A percentile compares a stretch with the other conserved stretches of the same genome.
phyloP scores from a whole-genome alignment of 2,113 vertebrate species.

The Patagioenas fasciata region DNA sequence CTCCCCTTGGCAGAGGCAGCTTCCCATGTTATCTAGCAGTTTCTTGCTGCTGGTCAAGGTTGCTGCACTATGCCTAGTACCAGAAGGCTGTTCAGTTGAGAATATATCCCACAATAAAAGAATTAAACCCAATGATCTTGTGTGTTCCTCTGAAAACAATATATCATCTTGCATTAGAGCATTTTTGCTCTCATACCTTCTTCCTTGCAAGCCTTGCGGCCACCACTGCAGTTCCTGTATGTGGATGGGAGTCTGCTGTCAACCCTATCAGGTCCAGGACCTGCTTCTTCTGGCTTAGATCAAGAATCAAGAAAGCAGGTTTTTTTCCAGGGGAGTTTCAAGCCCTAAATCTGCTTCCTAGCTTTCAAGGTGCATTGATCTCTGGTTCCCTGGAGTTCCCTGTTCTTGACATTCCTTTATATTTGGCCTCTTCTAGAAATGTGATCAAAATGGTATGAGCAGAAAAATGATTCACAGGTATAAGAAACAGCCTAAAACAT shows the following conservation, averaged over 20 bases:
- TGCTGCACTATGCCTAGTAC: not conserved
- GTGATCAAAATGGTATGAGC: not conserved
- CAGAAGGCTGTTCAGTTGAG: not conserved
- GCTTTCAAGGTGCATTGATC: not conserved
- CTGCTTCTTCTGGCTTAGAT: not conserved
- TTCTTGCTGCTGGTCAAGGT: not conserved
- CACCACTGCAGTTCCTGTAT: not conserved
- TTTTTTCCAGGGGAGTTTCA: not conserved
- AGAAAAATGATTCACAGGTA: not conserved
- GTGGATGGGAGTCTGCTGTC: not conserved
- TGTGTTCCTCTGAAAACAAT: not conserved
- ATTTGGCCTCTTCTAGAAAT: not conserved
- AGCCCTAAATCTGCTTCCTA: not conserved
- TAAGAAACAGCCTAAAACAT: not conserved
- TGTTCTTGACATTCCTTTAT: not conserved
- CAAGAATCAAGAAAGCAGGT: not conserved
- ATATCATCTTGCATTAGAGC: not conserved
- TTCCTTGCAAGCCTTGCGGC: not conserved
- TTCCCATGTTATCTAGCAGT: slow-evolving; percentile 1
- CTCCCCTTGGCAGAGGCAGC: slow-evolving; percentile 25
- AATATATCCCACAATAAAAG: not conserved
- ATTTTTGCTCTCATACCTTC: not conserved
- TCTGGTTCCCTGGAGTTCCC: not conserved
- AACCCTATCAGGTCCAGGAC: not conserved
- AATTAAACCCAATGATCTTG: not conserved